phyloP scores from a whole-genome alignment of 1,140 invertebrate genomes.

The Apis florea region DNA sequence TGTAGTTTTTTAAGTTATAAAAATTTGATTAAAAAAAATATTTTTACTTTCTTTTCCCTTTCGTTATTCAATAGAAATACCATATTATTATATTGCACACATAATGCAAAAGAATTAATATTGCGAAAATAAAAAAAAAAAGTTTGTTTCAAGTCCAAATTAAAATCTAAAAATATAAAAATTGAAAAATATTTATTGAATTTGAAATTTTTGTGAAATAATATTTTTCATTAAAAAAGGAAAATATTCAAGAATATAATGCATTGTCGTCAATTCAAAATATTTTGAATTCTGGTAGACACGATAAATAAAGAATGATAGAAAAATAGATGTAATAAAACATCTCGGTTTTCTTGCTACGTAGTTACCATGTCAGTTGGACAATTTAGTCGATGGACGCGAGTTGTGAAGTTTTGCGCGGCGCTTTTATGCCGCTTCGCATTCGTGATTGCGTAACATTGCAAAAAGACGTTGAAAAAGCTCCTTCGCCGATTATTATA shows the following conservation, averaged over 20 bases:
- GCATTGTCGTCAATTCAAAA: background rate
- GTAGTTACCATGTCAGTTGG: background rate
- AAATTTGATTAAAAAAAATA: too few species aligned
- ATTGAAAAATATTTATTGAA: too few species aligned
- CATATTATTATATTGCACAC: too few species aligned
- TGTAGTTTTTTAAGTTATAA: too few species aligned
- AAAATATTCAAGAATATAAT: too few species aligned
- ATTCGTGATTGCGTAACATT: slow-evolving; percentile 34
- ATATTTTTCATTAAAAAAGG: background rate
- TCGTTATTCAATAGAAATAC: too few species aligned
- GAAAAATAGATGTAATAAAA: background rate
- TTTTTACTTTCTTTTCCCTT: too few species aligned
- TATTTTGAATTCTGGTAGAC: background rate
- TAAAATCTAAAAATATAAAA: too few species aligned
- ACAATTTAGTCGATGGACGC: background rate
- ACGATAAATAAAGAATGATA: background rate
- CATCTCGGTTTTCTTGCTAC: background rate
- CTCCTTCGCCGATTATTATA: slow-evolving; percentile 31
- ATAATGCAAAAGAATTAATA: too few species aligned
- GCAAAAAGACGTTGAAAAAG: background rate
- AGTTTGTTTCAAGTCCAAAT: too few species aligned
- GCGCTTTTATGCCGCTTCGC: background rate
- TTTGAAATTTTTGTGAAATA: too few species aligned
- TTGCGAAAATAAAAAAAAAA: too few species aligned
- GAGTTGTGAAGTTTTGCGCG: background rate